A percentile compares a stretch with the other conserved stretches of the same genome.
Conservation (phyloP, 2,888 invertebrate species). For the Eupeodes luniger region DNA sequence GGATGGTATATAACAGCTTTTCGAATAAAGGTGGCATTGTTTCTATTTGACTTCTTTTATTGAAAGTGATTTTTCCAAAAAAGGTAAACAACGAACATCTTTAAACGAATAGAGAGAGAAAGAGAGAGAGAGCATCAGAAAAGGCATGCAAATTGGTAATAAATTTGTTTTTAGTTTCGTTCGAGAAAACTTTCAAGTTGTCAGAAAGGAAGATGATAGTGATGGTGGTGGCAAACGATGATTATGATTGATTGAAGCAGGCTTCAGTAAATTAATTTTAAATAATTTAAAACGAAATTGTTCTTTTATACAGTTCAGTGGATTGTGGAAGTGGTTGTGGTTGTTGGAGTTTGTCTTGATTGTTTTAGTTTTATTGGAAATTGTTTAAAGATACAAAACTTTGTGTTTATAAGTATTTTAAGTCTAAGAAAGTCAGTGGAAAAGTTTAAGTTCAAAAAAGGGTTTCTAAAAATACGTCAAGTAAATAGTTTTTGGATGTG, state of each 20-base stretch:
- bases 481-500: too few relatives aligned
- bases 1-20: conserved; percentile 10
- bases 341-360: background rate
- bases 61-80: conserved; percentile 27
- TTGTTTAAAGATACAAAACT: background rate
- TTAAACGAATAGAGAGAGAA: conserved; percentile 1
- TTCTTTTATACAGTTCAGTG: background rate
- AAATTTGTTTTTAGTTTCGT: conserved; percentile 43
- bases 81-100: conserved; percentile 45
- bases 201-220: background rate
- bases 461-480: too few relatives aligned
- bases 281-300: background rate
- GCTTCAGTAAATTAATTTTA: background rate
- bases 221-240: conserved; percentile 10
- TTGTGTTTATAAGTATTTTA: too few relatives aligned
- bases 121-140: background rate
- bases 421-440: too few relatives aligned
- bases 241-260: conserved; percentile 57
- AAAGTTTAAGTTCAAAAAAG: too few relatives aligned
- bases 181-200: conserved; percentile 23
- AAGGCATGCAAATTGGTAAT: conserved; percentile 60
- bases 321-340: background rate
- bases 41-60: conserved; percentile 33
- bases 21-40: conserved; percentile 32
- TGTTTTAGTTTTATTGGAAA: background rate